phyloP scores from a whole-genome alignment of 2,797 vertebrate genomes.

The Coreius guichenoti region DNA sequence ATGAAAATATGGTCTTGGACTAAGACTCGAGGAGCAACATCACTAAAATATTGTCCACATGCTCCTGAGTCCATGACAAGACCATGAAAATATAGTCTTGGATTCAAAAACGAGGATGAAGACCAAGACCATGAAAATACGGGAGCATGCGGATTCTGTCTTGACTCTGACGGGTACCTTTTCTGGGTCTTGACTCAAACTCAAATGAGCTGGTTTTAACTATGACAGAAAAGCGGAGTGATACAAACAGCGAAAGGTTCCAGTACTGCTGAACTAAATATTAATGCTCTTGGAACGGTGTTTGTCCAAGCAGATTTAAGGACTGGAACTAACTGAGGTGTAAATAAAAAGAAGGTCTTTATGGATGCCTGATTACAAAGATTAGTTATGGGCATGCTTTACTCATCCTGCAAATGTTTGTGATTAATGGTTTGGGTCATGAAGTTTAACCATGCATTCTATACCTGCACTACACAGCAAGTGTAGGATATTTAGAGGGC shows the following conservation, averaged over 20 bases:
- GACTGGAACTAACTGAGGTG: not conserved
- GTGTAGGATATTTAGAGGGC: not conserved
- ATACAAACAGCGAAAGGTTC: not conserved
- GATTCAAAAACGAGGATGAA: not conserved
- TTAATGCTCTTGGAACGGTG: not conserved
- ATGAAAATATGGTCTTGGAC: not conserved
- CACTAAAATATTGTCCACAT: not conserved
- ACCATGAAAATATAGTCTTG: not conserved
- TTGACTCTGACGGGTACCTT: not conserved
- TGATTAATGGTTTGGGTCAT: slow-evolving; percentile 50
- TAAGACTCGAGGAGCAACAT: not conserved
- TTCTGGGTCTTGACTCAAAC: not conserved
- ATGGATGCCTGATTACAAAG: slow-evolving; percentile 67
- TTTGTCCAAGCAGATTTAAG: not conserved
- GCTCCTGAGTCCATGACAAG: not conserved
- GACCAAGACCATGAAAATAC: not conserved
- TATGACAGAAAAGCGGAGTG: not conserved
- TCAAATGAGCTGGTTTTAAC: not conserved
- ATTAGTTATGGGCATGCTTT: slow-evolving; percentile 63
- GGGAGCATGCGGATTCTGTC: not conserved
- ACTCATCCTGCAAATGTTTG: slow-evolving; percentile 48
- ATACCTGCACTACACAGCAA: slow-evolving; percentile 16
- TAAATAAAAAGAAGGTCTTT: slow-evolving; percentile 63
- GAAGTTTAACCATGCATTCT: slow-evolving; percentile 67
- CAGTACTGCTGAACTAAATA: not conserved